phyloP scores from a whole-genome alignment of 2,797 vertebrate species.

The Macrochelys suwanniensis region DNA sequence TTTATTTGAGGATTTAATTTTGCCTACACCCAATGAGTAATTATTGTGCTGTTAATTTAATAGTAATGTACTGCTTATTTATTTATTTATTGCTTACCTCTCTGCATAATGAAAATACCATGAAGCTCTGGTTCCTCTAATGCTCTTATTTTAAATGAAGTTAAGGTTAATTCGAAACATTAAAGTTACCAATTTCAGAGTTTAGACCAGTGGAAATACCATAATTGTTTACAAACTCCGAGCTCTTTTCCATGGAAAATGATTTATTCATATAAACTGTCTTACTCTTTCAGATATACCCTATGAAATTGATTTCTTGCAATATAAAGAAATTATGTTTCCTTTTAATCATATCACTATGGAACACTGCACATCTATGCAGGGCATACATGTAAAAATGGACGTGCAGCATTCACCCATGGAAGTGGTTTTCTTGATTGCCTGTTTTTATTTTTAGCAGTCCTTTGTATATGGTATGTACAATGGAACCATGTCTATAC shows the following conservation, averaged over 20 bases:
- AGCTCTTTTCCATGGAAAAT: background rate
- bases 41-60: conserved; percentile 59
- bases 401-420: conserved; percentile 11
- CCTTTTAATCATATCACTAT: background rate
- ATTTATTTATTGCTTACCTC: conserved; percentile 63
- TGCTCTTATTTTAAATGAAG: conserved; percentile 55
- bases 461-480: background rate
- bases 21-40: conserved; percentile 38
- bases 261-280: background rate
- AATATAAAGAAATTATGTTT: background rate
- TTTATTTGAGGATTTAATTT: conserved; percentile 61
- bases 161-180: conserved; percentile 54
- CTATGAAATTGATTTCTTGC: background rate
- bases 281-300: background rate
- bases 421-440: background rate
- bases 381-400: background rate
- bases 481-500: background rate
- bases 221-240: conserved; percentile 20
- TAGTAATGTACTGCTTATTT: conserved; percentile 58
- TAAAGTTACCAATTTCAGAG: conserved; percentile 59
- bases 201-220: conserved; percentile 50
- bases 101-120: conserved; percentile 49
- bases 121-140: conserved; percentile 35
- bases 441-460: background rate
- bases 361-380: background rate